Percentiles rank a stretch among this genome's conserved stretches.
Conservation (phyloP, 2,888 invertebrate genomes). For the Xylota segnis region DNA sequence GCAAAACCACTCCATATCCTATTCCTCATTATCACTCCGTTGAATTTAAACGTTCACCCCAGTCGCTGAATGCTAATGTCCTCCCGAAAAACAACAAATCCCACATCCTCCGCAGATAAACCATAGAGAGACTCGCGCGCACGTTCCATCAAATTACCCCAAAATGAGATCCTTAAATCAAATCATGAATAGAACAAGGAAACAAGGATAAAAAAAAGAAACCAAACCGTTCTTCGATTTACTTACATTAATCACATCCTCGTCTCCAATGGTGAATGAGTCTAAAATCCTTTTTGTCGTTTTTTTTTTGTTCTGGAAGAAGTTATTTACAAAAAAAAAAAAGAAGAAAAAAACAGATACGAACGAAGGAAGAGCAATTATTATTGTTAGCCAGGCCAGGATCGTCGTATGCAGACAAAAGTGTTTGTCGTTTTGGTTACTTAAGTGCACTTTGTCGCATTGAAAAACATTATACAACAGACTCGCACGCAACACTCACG, state of each 20-base stretch:
- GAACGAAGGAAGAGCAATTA: constrained; percentile 19
- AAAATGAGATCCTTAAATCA: constrained; percentile 29
- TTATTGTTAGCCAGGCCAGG: constrained; percentile 14
- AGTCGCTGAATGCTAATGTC: constrained; percentile 32
- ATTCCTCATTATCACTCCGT: constrained; percentile 47
- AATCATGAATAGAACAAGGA: neutral
- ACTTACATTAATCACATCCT: constrained; percentile 66
- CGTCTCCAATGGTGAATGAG: constrained; percentile 25
- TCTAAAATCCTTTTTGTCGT: constrained; percentile 10
- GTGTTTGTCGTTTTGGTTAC: constrained; percentile 33
- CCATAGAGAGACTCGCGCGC: constrained; percentile 9
- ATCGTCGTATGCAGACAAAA: constrained; percentile 22
- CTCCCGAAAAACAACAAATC: constrained; percentile 13
- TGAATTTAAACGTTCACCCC: constrained; percentile 34
- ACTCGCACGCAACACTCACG: neutral
- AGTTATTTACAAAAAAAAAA: constrained; percentile 9
- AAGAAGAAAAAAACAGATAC: neutral
- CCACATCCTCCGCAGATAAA: neutral
- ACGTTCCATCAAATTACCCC: neutral
- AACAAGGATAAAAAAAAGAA: neutral
- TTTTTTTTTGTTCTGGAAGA: neutral
- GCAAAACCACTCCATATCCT: constrained; percentile 59
- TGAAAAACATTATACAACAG: neutral
- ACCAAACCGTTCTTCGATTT: constrained; percentile 20
- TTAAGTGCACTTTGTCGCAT: constrained; percentile 49